Percentiles rank a stretch among this genome's conserved stretches.
Evolutionary conservation across 2,888 invertebrate species (phyloP).

Genomic region (Drosophila ochracea): DNA sequence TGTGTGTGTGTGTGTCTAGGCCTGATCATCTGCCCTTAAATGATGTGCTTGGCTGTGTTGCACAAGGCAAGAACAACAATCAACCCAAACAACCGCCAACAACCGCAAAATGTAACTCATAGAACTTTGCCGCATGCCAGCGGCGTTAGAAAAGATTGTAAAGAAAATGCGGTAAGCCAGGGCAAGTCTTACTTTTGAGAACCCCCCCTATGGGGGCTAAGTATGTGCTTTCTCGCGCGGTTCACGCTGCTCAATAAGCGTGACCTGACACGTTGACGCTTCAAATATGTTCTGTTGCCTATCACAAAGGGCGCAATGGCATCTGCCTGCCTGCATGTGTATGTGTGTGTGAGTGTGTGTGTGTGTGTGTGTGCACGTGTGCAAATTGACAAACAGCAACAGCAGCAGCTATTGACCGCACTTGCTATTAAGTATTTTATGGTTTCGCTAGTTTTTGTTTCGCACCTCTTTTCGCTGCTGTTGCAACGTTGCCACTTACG

Average conservation of each 20-base stretch:
- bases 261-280: constrained; percentile 65
- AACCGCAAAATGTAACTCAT: constrained; percentile 47
- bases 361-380: neutral
- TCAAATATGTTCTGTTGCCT: constrained; percentile 47
- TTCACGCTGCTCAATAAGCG: constrained; percentile 52
- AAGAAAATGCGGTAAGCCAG: constrained; percentile 29
- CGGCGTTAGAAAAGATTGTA: constrained; percentile 34
- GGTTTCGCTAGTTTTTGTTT: constrained; percentile 62
- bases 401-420: constrained; percentile 55
- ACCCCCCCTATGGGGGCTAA: constrained; percentile 3
- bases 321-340: constrained; percentile 3
- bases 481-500: constrained; percentile 21
- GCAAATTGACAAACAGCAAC: constrained; percentile 22
- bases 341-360: constrained; percentile 2
- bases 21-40: constrained; percentile 57
- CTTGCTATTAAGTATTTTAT: constrained; percentile 68
- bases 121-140: constrained; percentile 69
- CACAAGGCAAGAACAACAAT: constrained; percentile 29
- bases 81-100: constrained; percentile 12
- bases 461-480: constrained; percentile 47
- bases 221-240: constrained; percentile 24
- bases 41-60: constrained; percentile 55
- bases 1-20: constrained; percentile 16
- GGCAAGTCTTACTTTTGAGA: constrained; percentile 28
- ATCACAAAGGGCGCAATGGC: constrained; percentile 36